These are phyloP conservation scores for Dryadula phaetusa DNA, from an alignment of 2,888 invertebrate genomes.

Conservation along the genomic window DNA sequence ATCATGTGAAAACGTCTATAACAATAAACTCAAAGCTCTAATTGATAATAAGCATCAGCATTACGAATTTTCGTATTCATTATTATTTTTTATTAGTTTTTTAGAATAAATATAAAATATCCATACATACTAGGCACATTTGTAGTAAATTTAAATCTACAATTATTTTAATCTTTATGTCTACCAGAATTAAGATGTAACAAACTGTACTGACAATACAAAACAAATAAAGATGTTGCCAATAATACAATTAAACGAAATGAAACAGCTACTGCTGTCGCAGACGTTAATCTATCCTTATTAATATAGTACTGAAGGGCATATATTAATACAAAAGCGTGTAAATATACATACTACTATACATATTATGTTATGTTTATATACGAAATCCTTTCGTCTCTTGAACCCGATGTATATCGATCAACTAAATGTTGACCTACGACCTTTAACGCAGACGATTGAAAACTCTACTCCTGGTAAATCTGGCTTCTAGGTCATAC, in stretches of 20 bases:
- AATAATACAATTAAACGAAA: not conserved
- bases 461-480: slow-evolving; percentile 53
- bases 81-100: no score
- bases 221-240: not conserved
- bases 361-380: not conserved
- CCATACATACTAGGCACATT: no score
- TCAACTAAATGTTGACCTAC: slow-evolving; percentile 67
- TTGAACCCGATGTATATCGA: slow-evolving; percentile 65
- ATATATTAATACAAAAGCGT: not conserved
- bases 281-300: not conserved
- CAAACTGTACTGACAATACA: not conserved
- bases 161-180: not conserved
- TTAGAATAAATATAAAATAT: no score
- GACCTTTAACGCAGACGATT: slow-evolving; percentile 66
- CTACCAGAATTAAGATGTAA: not conserved
- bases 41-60: no score
- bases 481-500: slow-evolving; percentile 48
- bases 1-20: no score
- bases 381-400: slow-evolving; percentile 52
- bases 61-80: no score
- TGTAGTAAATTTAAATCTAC: no score
- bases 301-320: not conserved
- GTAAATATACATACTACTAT: no score
- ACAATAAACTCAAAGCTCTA: no score
- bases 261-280: not conserved